Conservation (phyloP, 2,113 vertebrate genomes). For the Stigmatopora argus region DNA sequence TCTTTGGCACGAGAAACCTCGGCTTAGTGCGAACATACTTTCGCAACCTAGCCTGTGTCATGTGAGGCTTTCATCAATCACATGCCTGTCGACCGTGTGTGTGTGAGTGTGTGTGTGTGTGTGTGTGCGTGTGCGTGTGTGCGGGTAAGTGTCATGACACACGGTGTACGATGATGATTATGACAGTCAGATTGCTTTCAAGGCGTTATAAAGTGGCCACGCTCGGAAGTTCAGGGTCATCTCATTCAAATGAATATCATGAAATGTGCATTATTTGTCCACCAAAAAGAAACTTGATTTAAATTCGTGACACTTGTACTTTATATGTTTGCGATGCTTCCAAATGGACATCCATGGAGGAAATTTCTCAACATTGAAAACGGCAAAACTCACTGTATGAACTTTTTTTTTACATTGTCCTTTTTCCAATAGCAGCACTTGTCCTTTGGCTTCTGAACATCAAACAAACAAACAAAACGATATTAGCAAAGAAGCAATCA, state of each 20-base stretch:
- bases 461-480: not conserved
- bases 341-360: too few species aligned
- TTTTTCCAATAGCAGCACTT: not conserved
- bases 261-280: too few species aligned
- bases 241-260: constrained; percentile 17
- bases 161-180: not conserved
- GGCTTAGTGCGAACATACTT: constrained; percentile 35
- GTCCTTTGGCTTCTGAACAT: not conserved
- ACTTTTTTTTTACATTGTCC: not conserved
- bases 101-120: constrained; percentile 4
- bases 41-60: constrained; percentile 45
- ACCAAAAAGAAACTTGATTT: not conserved
- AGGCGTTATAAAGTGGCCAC: constrained; percentile 59
- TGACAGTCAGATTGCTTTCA: constrained; percentile 53
- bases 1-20: constrained; percentile 21
- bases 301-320: not conserved
- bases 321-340: not conserved
- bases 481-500: not conserved
- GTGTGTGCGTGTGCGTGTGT: not conserved
- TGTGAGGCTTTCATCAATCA: constrained; percentile 60
- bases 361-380: too few species aligned
- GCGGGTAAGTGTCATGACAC: not conserved
- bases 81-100: constrained; percentile 19
- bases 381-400: too few species aligned
- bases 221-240: constrained; percentile 48